Evolutionary conservation across 2,113 vertebrate genomes (phyloP).

Genomic region (Gambusia affinis): DNA sequence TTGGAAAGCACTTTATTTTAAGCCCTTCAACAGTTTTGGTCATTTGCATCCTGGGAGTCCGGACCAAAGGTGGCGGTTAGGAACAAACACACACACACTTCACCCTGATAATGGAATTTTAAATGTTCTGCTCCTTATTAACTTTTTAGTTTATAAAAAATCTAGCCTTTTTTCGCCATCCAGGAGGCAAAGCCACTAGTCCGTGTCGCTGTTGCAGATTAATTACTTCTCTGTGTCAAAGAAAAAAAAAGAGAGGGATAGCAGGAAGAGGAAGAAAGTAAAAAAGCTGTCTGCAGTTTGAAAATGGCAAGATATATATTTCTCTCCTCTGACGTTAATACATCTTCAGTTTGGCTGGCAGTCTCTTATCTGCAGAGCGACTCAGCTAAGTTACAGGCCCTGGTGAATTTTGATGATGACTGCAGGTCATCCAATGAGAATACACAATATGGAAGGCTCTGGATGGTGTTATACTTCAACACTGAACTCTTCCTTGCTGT

Average conservation of each 20-base stretch:
- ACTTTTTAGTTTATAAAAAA: slow-evolving; percentile 78
- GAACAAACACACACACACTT: slow-evolving; percentile 64
- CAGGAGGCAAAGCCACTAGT: slow-evolving; percentile 60
- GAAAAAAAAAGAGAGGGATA: slow-evolving; percentile 50
- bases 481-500: slow-evolving; percentile 28
- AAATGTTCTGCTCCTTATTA: slow-evolving; percentile 79
- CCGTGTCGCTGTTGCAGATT: slow-evolving; percentile 74
- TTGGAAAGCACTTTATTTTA: slow-evolving; percentile 49
- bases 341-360: slow-evolving; percentile 72
- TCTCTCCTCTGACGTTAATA: slow-evolving; percentile 69
- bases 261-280: slow-evolving; percentile 54
- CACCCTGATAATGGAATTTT: slow-evolving; percentile 79
- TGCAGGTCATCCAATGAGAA: slow-evolving; percentile 75
- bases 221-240: slow-evolving; percentile 76
- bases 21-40: slow-evolving; percentile 40
- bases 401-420: slow-evolving; percentile 77
- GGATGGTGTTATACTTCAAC: slow-evolving; percentile 51
- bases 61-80: slow-evolving; percentile 69
- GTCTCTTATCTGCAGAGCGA: slow-evolving; percentile 74
- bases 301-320: slow-evolving; percentile 76
- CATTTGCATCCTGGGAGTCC: slow-evolving; percentile 51
- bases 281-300: slow-evolving; percentile 60
- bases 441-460: slow-evolving; percentile 69
- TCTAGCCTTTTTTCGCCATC: slow-evolving; percentile 61
- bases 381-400: slow-evolving; percentile 67